Conservation (phyloP, 2,888 invertebrate species). For the Desoria tigrina region DNA sequence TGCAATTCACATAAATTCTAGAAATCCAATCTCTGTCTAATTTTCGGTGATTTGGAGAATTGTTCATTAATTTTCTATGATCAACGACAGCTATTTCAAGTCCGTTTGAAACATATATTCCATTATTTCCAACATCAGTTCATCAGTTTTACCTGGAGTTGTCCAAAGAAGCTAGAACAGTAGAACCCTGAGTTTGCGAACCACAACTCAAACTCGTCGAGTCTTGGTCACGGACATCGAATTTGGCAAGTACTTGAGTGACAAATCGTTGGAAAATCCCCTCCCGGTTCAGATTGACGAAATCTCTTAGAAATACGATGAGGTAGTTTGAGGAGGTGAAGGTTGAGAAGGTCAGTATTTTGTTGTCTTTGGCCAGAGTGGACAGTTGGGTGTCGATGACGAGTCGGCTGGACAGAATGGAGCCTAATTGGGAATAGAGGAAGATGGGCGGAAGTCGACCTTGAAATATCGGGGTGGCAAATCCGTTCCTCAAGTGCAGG, state of each 20-base stretch:
- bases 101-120: too few relatives aligned
- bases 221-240: too few relatives aligned
- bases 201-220: too few relatives aligned
- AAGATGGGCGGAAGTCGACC: conserved; percentile 37
- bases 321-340: conserved; percentile 39
- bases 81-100: too few relatives aligned
- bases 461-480: conserved; percentile 26
- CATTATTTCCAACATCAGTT: too few relatives aligned
- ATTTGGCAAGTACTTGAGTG: conserved; percentile 19
- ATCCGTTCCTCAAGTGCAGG: conserved; percentile 20
- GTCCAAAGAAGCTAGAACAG: neutral
- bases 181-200: neutral
- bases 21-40: too few relatives aligned
- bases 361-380: conserved; percentile 35
- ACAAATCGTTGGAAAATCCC: conserved; percentile 41
- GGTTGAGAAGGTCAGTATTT: conserved; percentile 40
- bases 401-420: conserved; percentile 31
- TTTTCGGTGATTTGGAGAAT: too few relatives aligned
- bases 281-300: conserved; percentile 27
- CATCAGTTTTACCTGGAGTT: neutral
- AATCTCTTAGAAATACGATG: conserved; percentile 38
- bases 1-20: too few relatives aligned
- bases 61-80: too few relatives aligned
- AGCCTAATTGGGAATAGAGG: conserved; percentile 32
- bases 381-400: conserved; percentile 36